phyloP scores from a whole-genome alignment of 2,888 invertebrate species.

The Clostera curtula region DNA sequence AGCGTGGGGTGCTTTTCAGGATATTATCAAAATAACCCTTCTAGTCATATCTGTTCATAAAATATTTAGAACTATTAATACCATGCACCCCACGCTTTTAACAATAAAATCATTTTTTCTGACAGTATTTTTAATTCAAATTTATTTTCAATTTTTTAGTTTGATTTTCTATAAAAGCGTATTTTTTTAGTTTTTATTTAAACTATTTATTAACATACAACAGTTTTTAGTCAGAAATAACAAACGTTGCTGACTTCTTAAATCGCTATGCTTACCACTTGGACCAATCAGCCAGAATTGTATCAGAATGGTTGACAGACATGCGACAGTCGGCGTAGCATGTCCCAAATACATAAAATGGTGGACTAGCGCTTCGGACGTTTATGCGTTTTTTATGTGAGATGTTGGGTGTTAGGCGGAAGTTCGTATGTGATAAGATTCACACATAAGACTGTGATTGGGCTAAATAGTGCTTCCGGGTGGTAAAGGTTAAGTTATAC shows the following conservation, averaged over 20 bases:
- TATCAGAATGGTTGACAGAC: conserved; percentile 49
- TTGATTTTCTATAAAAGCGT: too few relatives aligned
- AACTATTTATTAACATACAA: too few relatives aligned
- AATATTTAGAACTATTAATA: too few relatives aligned
- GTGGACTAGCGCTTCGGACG: conserved; percentile 19
- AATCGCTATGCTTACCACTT: conserved; percentile 16
- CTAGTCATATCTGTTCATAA: too few relatives aligned
- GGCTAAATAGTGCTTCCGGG: neutral
- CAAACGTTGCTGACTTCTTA: neutral
- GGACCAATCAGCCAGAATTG: conserved; percentile 24
- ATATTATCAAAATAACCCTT: too few relatives aligned
- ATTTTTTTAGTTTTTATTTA: too few relatives aligned
- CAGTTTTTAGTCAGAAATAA: neutral
- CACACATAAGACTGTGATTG: neutral
- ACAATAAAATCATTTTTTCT: too few relatives aligned
- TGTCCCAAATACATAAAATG: conserved; percentile 37
- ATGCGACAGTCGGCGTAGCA: conserved; percentile 44
- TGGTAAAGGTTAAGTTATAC: neutral
- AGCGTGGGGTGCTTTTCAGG: too few relatives aligned
- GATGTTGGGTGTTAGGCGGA: conserved; percentile 9
- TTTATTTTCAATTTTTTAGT: too few relatives aligned
- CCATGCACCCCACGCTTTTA: too few relatives aligned
- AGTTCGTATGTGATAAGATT: neutral
- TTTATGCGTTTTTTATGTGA: conserved; percentile 23
- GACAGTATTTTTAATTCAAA: too few relatives aligned